These are phyloP conservation scores for Thelaira solivaga DNA, from an alignment of 2,888 invertebrate genomes.

Conservation along the genomic window DNA sequence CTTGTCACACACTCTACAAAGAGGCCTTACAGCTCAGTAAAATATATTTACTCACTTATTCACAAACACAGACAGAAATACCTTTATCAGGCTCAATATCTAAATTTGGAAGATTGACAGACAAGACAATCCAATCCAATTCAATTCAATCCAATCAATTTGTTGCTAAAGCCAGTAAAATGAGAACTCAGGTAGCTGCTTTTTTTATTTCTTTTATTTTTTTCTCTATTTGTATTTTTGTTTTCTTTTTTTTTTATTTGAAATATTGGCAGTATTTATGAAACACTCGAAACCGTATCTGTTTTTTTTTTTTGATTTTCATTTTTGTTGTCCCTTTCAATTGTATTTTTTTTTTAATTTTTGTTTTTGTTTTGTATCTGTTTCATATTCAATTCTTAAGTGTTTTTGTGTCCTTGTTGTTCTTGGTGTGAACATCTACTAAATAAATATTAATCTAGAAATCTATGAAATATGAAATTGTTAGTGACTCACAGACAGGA, in stretches of 20 bases:
- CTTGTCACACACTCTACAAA: constrained; percentile 51
- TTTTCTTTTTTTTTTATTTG: no score
- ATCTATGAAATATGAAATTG: constrained; percentile 42
- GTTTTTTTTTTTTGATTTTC: constrained; percentile 4
- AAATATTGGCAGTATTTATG: constrained; percentile 49
- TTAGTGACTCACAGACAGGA: constrained; percentile 16
- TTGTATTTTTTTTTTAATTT: neutral
- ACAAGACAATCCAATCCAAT: no score
- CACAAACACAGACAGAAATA: neutral
- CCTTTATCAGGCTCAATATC: constrained; percentile 47
- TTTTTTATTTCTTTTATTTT: no score
- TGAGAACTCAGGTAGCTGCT: constrained; percentile 41
- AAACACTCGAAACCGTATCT: constrained; percentile 54
- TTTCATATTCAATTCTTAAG: constrained; percentile 12
- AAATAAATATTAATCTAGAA: constrained; percentile 47
- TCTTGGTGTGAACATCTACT: constrained; percentile 51
- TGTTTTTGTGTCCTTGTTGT: constrained; percentile 10
- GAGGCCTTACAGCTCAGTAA: constrained; percentile 2
- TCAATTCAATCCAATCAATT: constrained; percentile 76
- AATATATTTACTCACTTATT: neutral
- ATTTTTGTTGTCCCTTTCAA: neutral
- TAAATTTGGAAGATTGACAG: no score
- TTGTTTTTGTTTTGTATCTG: constrained; percentile 20
- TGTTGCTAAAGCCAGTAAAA: constrained; percentile 24
- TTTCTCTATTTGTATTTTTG: no score